These are phyloP conservation scores for Hoplostethus mediterraneus DNA, from an alignment of 2,797 vertebrate species.

Conservation along the genomic window DNA sequence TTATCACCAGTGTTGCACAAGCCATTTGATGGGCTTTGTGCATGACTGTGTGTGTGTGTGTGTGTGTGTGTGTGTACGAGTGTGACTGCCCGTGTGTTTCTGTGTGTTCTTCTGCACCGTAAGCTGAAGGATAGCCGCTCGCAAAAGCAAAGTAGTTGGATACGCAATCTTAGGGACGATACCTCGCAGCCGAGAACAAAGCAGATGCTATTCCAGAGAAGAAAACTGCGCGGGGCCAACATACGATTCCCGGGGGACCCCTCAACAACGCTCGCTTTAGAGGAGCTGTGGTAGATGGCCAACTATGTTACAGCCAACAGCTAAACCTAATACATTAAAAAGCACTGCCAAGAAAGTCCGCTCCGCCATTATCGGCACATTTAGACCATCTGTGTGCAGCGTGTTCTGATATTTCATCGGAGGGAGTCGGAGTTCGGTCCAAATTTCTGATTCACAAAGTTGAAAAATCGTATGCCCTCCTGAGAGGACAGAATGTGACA, in stretches of 20 bases:
- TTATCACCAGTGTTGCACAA: slow-evolving; percentile 62
- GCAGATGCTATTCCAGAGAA: slow-evolving; percentile 58
- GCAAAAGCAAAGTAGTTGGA: slow-evolving; percentile 47
- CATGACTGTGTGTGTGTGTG: slow-evolving; percentile 11
- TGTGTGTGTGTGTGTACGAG: neutral
- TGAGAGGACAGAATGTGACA: neutral
- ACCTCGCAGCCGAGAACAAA: slow-evolving; percentile 60
- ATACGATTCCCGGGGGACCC: slow-evolving; percentile 53
- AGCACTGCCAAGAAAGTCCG: slow-evolving; percentile 56
- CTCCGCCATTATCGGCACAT: slow-evolving; percentile 36
- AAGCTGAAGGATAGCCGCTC: slow-evolving; percentile 40
- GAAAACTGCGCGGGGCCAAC: slow-evolving; percentile 50
- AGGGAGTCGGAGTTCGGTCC: slow-evolving; percentile 12
- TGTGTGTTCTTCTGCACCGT: slow-evolving; percentile 22
- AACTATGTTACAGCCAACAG: slow-evolving; percentile 57
- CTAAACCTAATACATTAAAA: slow-evolving; percentile 49
- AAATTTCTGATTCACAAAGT: slow-evolving; percentile 36
- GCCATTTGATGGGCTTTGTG: slow-evolving; percentile 26
- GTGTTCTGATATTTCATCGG: slow-evolving; percentile 25
- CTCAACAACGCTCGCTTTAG: slow-evolving; percentile 57
- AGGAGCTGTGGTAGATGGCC: slow-evolving; percentile 49
- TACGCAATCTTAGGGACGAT: slow-evolving; percentile 54
- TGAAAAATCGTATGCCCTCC: slow-evolving; percentile 8
- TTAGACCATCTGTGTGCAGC: slow-evolving; percentile 53
- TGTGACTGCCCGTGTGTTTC: neutral